Evolutionary conservation across 2,797 vertebrate species (phyloP).

Genomic region (Propithecus deckenii): DNA sequence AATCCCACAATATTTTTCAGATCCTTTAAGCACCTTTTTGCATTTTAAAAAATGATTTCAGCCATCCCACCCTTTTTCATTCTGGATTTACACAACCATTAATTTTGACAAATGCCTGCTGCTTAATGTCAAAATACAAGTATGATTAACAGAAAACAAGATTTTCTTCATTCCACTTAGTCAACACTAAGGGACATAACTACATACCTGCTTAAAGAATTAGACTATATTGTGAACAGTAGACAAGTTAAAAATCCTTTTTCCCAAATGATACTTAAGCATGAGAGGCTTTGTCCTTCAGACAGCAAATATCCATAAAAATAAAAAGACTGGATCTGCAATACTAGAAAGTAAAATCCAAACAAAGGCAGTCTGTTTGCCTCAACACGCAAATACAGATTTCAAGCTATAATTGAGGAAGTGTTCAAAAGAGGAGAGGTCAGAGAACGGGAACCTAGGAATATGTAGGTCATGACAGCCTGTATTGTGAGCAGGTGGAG

Average conservation of each 20-base stretch:
- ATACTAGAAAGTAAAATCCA: not conserved
- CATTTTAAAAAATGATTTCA: conserved; percentile 16
- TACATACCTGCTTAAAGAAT: not conserved
- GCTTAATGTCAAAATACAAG: conserved; percentile 45
- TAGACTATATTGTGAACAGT: not conserved
- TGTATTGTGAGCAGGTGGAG: not conserved
- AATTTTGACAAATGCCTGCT: conserved; percentile 31
- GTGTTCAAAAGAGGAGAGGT: not conserved
- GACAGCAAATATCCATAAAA: not conserved
- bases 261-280: not conserved
- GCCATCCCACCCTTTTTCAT: not conserved
- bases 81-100: not conserved
- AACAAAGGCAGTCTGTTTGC: not conserved
- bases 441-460: not conserved
- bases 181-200: not conserved
- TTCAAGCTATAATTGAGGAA: not conserved
- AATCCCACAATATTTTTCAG: not conserved
- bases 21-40: not conserved
- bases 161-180: not conserved
- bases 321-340: not conserved
- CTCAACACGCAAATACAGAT: not conserved
- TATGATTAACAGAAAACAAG: conserved; percentile 19
- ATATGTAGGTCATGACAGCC: not conserved
- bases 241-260: not conserved
- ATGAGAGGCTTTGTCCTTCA: not conserved